Base-by-base conservation (phyloP, 2,797 vertebrate species). In the Arvicola amphibius region DNA sequence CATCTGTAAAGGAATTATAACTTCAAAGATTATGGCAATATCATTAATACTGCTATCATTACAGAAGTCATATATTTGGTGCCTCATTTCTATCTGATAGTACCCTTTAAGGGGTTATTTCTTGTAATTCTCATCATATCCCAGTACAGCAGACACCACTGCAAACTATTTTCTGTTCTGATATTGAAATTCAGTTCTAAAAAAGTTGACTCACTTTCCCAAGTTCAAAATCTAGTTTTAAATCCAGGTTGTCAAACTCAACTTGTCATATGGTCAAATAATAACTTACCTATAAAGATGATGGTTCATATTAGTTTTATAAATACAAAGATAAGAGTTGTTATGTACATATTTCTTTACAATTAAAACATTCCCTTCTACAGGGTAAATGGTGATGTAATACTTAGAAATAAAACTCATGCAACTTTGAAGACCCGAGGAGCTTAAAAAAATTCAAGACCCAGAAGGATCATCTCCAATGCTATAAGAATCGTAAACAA, bases 121-220 rank as follows among this genome's bases (percentile, higher is more conserved):
- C 9, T 80, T 92, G 48, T 78, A 73, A 88, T 69, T 27, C 8
- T 61, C 51, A 59, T 12, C 53, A 34, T 2, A 83, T 32, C 7
- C 9, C 6, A 34, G 21, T 74, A 43, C 32, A 12, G 21, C 78
- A 46, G 61, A 65, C 23, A 51, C 10, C 74, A 74, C 25, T 40
- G 16, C 63, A 74, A 87, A 69, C 25, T 13, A 8, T 67, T 94
- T 91, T 67, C 93, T 91, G 94, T 92, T 77, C 6, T 92, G 73
- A 71, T 29, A 83, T 40, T 94, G 48, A 78, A 79, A 65, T 65
- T 90, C 34, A 92, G 67, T 76, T 69, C 34, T 2, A 90, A 29
- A 91, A 25, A 87, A 81, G 67, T 8, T 37, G n/a, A 92, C 89
- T 67, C 71, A 63, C 5, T 71, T 94, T 21, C 16, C 23, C 19